Base-by-base conservation (phyloP, 2,888 invertebrate genomes). In the Clepsis dumicolana region DNA sequence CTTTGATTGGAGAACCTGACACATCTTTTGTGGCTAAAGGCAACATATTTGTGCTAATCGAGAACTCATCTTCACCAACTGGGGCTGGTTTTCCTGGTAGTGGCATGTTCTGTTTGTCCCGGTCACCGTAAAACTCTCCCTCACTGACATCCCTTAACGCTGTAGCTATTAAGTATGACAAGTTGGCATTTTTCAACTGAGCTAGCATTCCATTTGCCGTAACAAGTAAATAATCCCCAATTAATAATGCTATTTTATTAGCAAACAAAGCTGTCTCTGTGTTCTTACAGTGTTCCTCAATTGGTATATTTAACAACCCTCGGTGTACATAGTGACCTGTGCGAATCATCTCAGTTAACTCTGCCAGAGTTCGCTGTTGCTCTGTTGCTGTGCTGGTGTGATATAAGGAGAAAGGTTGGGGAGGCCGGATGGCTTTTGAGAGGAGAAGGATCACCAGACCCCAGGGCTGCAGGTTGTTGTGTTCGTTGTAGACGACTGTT, bases 281-380 rank as follows among this genome's bases (percentile, higher is more conserved):
- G 62, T 94, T 94, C 24, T 93, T 88, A 14, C 91, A 83, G 74
- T 94, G 88, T 41, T 94, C 88, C 75, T 94, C 94, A 1, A 80
- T 64, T 0, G 89, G 83, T 73, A 93, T 85, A 73, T 94, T 94
- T n/a, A 94, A 75, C 5, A 94, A 71, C 1, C 94, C 96, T 86
- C 95, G 94, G 85, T 98, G 98, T 12, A 98, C 95, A 52, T 97
- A 94, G 81, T 97, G 96, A 63, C 97, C 97, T 0, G 97, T 97
- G 73, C 97, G 94, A 70, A 98, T 97, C 96, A 98, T 97, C 93
- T 98, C 98, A 0, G 97, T 97, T 16, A 98, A 95, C 90, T 98
- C 94, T 0, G 94, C 94, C 0, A 94, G 83, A 76, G 91, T 88
- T 71, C 94, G 75, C 77, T 93, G 96, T 71, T 90, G 87, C 71